A percentile compares a stretch with the other conserved stretches of the same genome.
Conservation (phyloP, 1,140 invertebrate species). For the Ganaspis sp. region DNA sequence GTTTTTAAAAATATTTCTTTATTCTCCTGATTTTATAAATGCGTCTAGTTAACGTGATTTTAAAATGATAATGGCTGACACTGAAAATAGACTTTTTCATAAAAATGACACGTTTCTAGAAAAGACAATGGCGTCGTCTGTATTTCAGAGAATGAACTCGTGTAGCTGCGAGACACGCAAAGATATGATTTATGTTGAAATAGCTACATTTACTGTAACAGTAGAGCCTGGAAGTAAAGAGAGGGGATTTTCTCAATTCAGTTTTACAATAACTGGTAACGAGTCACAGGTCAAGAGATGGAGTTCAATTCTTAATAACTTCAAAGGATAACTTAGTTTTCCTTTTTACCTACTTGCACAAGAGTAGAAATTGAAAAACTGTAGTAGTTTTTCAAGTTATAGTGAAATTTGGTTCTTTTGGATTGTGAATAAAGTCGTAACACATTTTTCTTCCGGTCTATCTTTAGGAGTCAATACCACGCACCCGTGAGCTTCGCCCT, state of each 20-base stretch:
- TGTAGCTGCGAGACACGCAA: background rate
- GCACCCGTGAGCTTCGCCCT: background rate
- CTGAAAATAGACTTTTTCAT: background rate
- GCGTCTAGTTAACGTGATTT: no score
- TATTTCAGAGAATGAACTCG: background rate
- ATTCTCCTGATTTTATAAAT: no score
- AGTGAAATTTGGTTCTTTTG: background rate
- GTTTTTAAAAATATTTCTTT: no score
- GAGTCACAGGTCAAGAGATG: constrained; percentile 2
- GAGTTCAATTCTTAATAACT: background rate
- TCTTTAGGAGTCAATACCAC: background rate
- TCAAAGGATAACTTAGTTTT: background rate
- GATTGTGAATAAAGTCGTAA: background rate
- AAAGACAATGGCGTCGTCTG: background rate
- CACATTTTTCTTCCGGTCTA: background rate
- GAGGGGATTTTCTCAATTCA: background rate
- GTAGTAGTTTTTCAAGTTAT: background rate
- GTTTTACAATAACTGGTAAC: constrained; percentile 3
- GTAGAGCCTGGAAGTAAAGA: background rate
- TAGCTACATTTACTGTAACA: background rate
- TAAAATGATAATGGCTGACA: background rate
- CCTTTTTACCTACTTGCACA: background rate
- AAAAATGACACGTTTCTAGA: background rate
- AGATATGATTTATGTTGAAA: background rate
- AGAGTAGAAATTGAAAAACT: background rate